Evolutionary conservation across 2,888 invertebrate species (phyloP), one percentile per base, ranked within the genome.

Genomic region (Lypha dubia): DNA sequence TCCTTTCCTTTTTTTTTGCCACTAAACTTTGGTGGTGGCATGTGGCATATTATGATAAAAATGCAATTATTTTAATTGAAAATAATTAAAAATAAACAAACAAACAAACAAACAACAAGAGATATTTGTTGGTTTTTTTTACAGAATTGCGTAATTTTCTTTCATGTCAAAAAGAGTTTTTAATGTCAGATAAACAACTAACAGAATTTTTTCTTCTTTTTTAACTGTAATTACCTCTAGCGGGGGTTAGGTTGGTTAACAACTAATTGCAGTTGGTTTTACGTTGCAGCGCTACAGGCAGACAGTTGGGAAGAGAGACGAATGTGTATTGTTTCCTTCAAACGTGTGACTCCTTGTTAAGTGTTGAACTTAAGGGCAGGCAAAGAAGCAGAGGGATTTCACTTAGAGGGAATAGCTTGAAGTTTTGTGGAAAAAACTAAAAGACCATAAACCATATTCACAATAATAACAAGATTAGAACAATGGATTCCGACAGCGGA

Each of bases 51-150:
- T 62, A 5, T 60, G 67, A 80, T 60, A 62, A 74, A 75, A 68
- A 68, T 67, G 60, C 68, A 81, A 81, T 81, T 74, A 75, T 28
- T 70, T 81, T 70, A 60, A 68, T 68, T 75, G 68, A 74, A 68
- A 68, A 51, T 67, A 80, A 80, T 80, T 58, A 74, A 75, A 75
- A 68, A 70, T 68, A 53, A 80, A 80, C 74, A 32, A 70, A 62
- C 28, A 49, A n/a, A n/a, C n/a, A n/a, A n/a, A n/a, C n/a, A n/a
- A n/a, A n/a, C 44, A 63, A 20, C n/a, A 24, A 38, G 49, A 62
- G 63, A 70, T 79, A 60, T 49, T 76, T 62, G 11, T 70, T 32
- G 13, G 46, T 38, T 15, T 38, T 56, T 24, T 44, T 28, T 9
- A 53, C 35, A 13, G 13, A 38, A 13, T 44, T 6, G n/a, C 53